A percentile compares a stretch with the other conserved stretches of the same genome.
Evolutionary conservation across 2,797 vertebrate species (phyloP).

Genomic region (Channallabes apus): DNA sequence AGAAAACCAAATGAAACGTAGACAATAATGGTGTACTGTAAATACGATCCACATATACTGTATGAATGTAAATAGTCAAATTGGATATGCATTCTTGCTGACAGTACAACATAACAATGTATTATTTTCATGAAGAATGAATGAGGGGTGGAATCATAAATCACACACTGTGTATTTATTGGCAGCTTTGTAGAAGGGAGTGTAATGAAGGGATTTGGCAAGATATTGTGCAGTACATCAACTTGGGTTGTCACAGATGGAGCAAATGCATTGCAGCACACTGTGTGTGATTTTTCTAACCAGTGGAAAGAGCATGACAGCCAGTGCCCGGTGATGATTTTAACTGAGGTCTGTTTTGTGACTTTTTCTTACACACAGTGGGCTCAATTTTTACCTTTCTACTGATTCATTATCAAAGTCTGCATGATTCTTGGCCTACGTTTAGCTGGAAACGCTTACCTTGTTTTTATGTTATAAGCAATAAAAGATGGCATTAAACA

Average conservation of each 20-base stretch:
- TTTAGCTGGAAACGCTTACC: constrained; percentile 1
- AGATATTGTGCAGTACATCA: constrained; percentile 43
- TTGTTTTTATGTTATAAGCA: constrained; percentile 12
- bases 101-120: no score
- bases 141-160: constrained; percentile 17
- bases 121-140: constrained; percentile 18
- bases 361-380: constrained; percentile 69
- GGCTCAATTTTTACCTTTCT: constrained; percentile 63
- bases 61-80: not conserved
- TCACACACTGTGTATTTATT: constrained; percentile 28
- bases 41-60: not conserved
- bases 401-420: constrained; percentile 64
- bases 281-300: constrained; percentile 52
- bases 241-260: constrained; percentile 42
- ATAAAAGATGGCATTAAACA: constrained; percentile 18
- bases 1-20: not conserved
- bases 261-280: constrained; percentile 32
- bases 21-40: not conserved
- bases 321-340: constrained; percentile 50
- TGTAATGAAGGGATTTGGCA: constrained; percentile 30
- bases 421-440: constrained; percentile 57
- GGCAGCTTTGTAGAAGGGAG: constrained; percentile 17
- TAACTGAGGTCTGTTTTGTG: constrained; percentile 53
- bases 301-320: constrained; percentile 37
- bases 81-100: not conserved